Conservation (phyloP, 2,113 vertebrate species). For the Labeo rohita region DNA sequence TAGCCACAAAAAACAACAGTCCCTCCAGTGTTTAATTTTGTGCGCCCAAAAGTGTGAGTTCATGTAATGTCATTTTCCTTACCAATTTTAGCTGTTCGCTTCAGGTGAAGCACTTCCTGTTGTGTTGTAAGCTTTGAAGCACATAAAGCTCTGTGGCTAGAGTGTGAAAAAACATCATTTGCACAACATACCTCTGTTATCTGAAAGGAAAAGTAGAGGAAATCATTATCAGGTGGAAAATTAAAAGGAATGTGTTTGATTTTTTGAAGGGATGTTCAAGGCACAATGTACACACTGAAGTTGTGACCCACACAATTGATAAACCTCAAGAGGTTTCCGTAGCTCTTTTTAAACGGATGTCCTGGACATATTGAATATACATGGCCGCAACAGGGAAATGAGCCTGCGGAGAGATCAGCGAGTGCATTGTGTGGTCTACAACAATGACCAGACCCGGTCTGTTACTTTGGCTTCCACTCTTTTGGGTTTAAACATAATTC, state of each 20-base stretch:
- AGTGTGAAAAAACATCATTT: background rate
- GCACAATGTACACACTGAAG: constrained; percentile 2
- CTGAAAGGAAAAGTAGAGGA: constrained; percentile 42
- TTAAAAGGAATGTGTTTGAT: constrained; percentile 38
- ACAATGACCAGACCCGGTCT: constrained; percentile 31
- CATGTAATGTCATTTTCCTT: background rate
- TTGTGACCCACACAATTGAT: constrained; percentile 46
- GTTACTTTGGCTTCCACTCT: background rate
- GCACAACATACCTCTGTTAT: constrained; percentile 10
- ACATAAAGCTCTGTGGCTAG: background rate
- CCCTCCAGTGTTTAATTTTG: background rate
- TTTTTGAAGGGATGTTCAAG: background rate
- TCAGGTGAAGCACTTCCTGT: background rate
- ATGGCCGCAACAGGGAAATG: constrained; percentile 30
- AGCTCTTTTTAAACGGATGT: constrained; percentile 40
- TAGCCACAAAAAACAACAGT: background rate
- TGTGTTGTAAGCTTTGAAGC: constrained; percentile 13
- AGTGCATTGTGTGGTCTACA: constrained; percentile 27
- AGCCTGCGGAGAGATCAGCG: constrained; percentile 33
- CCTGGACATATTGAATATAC: constrained; percentile 44
- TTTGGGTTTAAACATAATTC: background rate
- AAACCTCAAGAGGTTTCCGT: constrained; percentile 45
- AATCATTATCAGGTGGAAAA: constrained; percentile 47
- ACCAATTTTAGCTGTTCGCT: background rate
- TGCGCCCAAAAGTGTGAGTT: constrained; percentile 3